These are phyloP conservation scores for Nymphalis c-album DNA, from an alignment of 2,888 invertebrate species.

Conservation along the genomic window DNA sequence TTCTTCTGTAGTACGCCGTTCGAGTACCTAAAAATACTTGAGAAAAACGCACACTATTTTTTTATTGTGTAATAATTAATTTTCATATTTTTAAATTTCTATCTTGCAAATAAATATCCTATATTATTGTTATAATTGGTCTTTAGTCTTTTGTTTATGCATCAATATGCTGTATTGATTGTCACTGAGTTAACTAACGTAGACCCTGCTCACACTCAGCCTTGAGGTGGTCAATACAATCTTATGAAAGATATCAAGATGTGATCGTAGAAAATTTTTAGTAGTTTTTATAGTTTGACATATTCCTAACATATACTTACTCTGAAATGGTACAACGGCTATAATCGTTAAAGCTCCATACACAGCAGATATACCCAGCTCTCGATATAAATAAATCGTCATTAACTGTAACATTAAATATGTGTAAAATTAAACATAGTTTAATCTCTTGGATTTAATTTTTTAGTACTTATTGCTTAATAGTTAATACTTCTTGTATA, in stretches of 20 bases:
- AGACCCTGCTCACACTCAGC: no score
- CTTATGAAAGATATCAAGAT: no score
- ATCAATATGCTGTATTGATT: no score
- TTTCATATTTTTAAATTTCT: background rate
- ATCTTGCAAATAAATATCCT: no score
- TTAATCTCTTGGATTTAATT: background rate
- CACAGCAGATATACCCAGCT: conserved; percentile 77
- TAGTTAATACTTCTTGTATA: no score
- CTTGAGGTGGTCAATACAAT: no score
- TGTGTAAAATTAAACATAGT: background rate
- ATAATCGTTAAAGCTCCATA: conserved; percentile 76
- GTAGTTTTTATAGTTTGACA: no score
- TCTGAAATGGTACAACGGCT: conserved; percentile 76
- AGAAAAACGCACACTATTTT: background rate
- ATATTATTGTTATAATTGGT: no score
- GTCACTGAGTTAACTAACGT: no score
- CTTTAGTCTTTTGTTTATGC: no score
- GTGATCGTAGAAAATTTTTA: no score
- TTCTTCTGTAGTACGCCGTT: conserved; percentile 68
- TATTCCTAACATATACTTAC: conserved; percentile 47
- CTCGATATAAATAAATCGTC: conserved; percentile 77
- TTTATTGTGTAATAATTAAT: background rate
- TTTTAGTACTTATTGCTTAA: background rate
- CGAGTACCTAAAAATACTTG: conserved; percentile 67
- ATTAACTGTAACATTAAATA: conserved; percentile 57